Evolutionary conservation across 1,140 invertebrate species (phyloP).

Genomic region (Trichogramma pretiosum): DNA sequence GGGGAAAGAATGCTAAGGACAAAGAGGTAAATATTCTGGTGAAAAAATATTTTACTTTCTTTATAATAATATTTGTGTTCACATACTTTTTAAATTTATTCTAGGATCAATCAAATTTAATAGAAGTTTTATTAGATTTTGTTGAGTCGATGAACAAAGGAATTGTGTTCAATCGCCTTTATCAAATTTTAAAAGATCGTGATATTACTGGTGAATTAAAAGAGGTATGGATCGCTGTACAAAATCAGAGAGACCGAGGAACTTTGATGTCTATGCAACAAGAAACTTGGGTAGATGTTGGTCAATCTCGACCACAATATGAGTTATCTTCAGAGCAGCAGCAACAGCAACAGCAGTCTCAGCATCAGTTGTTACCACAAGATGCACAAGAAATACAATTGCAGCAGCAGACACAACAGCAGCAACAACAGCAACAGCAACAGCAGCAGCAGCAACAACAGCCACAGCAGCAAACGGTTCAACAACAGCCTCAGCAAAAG

Average conservation of each 20-base stretch:
- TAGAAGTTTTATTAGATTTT: slow-evolving; percentile 60
- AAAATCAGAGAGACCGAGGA: slow-evolving; percentile 54
- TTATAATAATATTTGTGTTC: background rate
- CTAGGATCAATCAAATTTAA: slow-evolving; percentile 54
- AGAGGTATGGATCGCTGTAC: slow-evolving; percentile 62
- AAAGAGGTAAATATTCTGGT: slow-evolving; percentile 41
- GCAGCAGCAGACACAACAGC: slow-evolving; percentile 21
- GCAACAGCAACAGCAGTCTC: slow-evolving; percentile 11
- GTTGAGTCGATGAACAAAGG: slow-evolving; percentile 61
- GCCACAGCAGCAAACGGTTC: slow-evolving; percentile 10
- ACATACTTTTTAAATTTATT: slow-evolving; percentile 6
- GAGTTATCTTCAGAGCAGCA: slow-evolving; percentile 27
- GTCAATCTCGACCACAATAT: slow-evolving; percentile 30
- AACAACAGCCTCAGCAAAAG: slow-evolving; percentile 21
- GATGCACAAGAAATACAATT: background rate
- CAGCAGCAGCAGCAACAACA: slow-evolving; percentile 14
- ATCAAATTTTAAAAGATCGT: slow-evolving; percentile 56
- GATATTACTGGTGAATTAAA: slow-evolving; percentile 63
- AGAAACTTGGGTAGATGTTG: slow-evolving; percentile 34
- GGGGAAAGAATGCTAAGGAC: slow-evolving; percentile 57
- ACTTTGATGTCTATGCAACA: slow-evolving; percentile 23
- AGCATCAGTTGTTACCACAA: slow-evolving; percentile 8
- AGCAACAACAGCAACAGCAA: slow-evolving; percentile 21
- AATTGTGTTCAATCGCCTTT: slow-evolving; percentile 48
- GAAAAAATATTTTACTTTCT: background rate